phyloP scores from a whole-genome alignment of 2,888 invertebrate species.

The Microctonus brassicae region DNA sequence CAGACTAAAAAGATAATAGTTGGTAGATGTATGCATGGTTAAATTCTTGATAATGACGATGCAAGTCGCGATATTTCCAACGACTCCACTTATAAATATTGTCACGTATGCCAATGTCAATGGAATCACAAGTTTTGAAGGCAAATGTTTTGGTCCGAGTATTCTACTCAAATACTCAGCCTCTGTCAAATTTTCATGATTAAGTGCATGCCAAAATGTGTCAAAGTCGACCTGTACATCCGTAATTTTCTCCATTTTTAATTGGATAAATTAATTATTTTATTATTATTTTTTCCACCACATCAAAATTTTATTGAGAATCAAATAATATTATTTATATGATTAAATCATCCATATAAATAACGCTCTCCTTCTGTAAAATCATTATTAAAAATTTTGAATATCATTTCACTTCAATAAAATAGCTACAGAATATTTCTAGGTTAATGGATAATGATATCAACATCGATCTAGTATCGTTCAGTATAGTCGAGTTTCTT shows the following conservation, averaged over 20 bases:
- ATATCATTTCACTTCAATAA: background rate
- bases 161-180: slow-evolving; percentile 63
- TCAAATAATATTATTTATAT: background rate
- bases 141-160: slow-evolving; percentile 69
- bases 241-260: slow-evolving; percentile 21
- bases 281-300: slow-evolving; percentile 6
- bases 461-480: background rate
- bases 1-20: slow-evolving; percentile 91
- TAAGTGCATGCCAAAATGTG: slow-evolving; percentile 55
- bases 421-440: background rate
- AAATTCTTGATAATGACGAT: slow-evolving; percentile 85
- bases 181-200: slow-evolving; percentile 61
- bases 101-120: slow-evolving; percentile 80
- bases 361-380: background rate
- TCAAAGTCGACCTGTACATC: slow-evolving; percentile 42
- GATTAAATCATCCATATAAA: background rate
- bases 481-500: background rate
- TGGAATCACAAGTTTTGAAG: slow-evolving; percentile 66
- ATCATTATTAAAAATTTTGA: background rate
- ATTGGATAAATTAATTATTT: background rate
- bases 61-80: slow-evolving; percentile 88
- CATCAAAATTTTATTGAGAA: background rate
- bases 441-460: background rate
- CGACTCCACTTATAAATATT: slow-evolving; percentile 86
- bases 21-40: slow-evolving; percentile 90